Conservation (phyloP, 2,797 vertebrate species). For the Potorous gilbertii region DNA sequence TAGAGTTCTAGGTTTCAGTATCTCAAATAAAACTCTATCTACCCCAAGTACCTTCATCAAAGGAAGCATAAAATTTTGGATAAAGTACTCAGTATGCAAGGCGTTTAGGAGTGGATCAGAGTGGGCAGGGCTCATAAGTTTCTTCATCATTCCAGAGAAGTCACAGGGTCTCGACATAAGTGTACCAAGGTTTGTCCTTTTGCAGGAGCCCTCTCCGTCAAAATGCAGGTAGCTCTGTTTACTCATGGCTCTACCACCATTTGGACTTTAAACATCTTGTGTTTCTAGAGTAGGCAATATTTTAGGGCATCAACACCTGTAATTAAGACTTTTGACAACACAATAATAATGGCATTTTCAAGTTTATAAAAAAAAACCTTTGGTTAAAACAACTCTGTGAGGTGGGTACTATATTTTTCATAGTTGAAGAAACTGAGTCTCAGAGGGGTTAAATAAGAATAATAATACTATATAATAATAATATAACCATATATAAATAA, state of each 20-base stretch:
- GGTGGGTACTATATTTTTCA: neutral
- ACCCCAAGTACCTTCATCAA: neutral
- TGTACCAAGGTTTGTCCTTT: neutral
- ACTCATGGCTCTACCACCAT: neutral
- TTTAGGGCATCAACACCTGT: neutral
- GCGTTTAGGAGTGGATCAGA: neutral
- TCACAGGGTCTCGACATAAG: neutral
- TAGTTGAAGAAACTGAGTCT: neutral
- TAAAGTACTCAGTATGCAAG: neutral
- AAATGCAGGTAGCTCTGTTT: neutral
- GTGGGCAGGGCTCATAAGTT: neutral
- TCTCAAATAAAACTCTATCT: constrained; percentile 9
- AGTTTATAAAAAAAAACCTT: neutral
- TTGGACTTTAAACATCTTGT: constrained; percentile 2
- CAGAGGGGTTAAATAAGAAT: neutral
- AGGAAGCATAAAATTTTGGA: neutral
- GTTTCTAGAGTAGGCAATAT: neutral
- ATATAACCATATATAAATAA: no score
- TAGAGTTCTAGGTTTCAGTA: neutral
- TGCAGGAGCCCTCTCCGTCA: neutral
- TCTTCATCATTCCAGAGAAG: neutral
- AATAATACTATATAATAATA: no score
- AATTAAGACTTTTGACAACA: neutral
- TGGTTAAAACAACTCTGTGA: neutral
- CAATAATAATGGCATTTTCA: neutral